Base-by-base conservation (phyloP, 2,888 invertebrate genomes). In the Mythimna lalbum region DNA sequence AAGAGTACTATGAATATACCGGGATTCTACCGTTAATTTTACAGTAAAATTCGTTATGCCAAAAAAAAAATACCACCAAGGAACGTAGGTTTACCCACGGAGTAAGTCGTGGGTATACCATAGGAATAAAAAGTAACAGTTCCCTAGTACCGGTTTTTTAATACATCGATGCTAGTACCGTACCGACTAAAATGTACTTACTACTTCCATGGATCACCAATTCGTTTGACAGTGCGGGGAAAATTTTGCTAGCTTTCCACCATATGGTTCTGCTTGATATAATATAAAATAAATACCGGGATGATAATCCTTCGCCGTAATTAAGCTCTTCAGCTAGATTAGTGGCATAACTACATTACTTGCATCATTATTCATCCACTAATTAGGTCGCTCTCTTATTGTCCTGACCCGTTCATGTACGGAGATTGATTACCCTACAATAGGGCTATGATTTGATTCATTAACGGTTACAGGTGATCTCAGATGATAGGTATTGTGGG, bases 301-400 rank as follows among this genome's bases (percentile, higher is more conserved):
- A 49, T 56, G 53, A 23, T 69, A 73, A 73, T 69, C 69, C 73
- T 69, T 60, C 60, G 49, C 21, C 70, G 9, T 76, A 53, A 75
- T 78, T 78, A 78, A 78, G 60, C 57, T 21, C 23, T 59, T 78
- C 57, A 72, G 27, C 36, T 78, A 77, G 27, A 62, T 74, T 78
- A 73, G 47, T 31, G 43, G 50, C 64, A 59, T 59, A 43, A 43
- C 43, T 43, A 71, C 43, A 62, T 71, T 43, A 72, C 78, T 78
- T 78, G 79, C 73, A 72, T 78, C 75, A 80, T 75, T 75, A 75
- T 63, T 68, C 80, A 80, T 74, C 36, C 57, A n/a, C 76, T 80
- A 77, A 77, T 77, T 68, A 80, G 68, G 68, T 80, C 60, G 39
- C 33, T 61, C 79, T 73, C 76, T 80, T 74, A 68, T 68, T 77